Conservation (phyloP, 2,888 invertebrate species). For the Alloscopus bannaensis region DNA sequence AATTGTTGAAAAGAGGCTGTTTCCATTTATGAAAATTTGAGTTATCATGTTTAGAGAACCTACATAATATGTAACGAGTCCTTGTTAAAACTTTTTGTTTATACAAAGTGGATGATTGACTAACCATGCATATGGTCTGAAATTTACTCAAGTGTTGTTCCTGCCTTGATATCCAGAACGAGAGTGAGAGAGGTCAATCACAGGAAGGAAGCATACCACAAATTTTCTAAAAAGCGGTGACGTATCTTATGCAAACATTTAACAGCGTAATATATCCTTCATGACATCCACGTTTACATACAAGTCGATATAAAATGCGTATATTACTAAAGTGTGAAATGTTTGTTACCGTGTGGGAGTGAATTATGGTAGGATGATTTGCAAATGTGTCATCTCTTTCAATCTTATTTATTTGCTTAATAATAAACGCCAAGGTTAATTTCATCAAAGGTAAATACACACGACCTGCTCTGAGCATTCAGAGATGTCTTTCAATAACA, state of each 20-base stretch:
- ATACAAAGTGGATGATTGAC: neutral
- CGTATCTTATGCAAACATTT: neutral
- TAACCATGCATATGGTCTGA: neutral
- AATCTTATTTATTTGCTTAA: neutral
- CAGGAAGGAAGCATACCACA: neutral
- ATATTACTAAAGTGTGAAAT: no score
- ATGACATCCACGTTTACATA: neutral
- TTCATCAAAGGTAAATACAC: neutral
- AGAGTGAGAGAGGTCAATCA: slow-evolving; percentile 6
- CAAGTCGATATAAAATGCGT: neutral
- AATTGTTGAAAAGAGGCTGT: neutral
- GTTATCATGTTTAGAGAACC: neutral
- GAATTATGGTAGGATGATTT: neutral
- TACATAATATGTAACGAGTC: neutral
- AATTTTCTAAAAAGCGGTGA: neutral
- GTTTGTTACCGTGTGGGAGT: neutral
- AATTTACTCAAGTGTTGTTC: neutral
- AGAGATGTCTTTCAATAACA: neutral
- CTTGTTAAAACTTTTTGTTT: neutral
- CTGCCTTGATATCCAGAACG: no score
- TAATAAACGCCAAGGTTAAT: neutral
- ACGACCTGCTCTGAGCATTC: neutral
- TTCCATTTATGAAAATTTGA: neutral
- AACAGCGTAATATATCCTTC: neutral
- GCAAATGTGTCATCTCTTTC: neutral